A percentile compares a stretch with the other conserved stretches of the same genome.
These are phyloP conservation scores for Bombyx mandarina DNA, from an alignment of 1,140 invertebrate genomes.

Conservation along the genomic window DNA sequence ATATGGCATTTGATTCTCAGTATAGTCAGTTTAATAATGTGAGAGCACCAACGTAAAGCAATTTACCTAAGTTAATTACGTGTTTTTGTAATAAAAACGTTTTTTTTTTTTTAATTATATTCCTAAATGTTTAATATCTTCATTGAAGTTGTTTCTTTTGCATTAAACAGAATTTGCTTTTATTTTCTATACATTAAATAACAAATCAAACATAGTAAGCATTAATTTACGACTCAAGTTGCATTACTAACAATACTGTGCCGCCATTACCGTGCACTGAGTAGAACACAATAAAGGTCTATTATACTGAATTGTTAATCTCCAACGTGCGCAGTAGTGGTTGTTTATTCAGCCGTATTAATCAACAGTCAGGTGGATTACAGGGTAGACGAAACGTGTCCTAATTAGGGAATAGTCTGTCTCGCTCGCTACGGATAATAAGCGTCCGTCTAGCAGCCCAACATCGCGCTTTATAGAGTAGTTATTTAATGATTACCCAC, in stretches of 20 bases:
- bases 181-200: too few species aligned
- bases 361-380: conserved; percentile 55
- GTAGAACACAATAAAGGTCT: conserved; percentile 12
- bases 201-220: too few species aligned
- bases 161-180: too few species aligned
- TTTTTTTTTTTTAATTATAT: too few species aligned
- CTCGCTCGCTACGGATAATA: conserved; percentile 10
- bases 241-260: too few species aligned
- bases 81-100: conserved; percentile 2
- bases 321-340: conserved; percentile 23
- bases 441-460: conserved; percentile 2
- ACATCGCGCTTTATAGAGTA: conserved; percentile 5
- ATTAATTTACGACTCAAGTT: too few species aligned
- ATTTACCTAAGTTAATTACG: conserved; percentile 5
- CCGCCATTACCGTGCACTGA: not conserved
- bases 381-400: conserved; percentile 41
- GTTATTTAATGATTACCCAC: not conserved
- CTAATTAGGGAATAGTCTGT: conserved; percentile 42
- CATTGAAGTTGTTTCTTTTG: too few species aligned
- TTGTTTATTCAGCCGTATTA: conserved; percentile 55
- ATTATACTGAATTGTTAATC: conserved; percentile 37
- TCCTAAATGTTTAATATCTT: too few species aligned
- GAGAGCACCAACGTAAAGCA: conserved; percentile 3
- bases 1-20: conserved; percentile 23
- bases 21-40: conserved; percentile 8